Conservation (phyloP, 2,797 vertebrate species). For the Sebastes vulpes region DNA sequence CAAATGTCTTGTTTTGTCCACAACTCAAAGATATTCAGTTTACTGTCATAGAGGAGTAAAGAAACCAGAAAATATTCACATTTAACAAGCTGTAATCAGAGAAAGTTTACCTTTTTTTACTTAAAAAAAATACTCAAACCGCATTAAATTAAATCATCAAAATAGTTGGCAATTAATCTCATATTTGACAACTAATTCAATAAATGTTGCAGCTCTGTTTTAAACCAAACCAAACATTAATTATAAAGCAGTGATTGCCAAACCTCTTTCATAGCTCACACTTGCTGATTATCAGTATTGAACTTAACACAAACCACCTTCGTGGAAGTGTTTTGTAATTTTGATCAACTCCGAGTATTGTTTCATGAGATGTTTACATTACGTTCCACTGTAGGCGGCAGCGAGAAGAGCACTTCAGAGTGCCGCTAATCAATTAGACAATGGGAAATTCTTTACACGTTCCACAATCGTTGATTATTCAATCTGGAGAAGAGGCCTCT, state of each 20-base stretch:
- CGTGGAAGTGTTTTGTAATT: background rate
- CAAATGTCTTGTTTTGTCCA: no score
- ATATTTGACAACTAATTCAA: no score
- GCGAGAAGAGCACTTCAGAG: conserved; percentile 24
- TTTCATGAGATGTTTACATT: conserved; percentile 5
- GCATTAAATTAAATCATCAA: no score
- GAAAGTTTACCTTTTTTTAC: no score
- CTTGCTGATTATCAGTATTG: background rate
- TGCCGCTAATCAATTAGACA: conserved; percentile 46
- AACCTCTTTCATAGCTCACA: background rate
- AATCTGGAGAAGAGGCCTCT: background rate
- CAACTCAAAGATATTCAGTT: no score
- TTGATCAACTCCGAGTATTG: background rate
- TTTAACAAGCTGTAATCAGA: accelerated
- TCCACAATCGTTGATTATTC: conserved; percentile 42
- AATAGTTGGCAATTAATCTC: no score
- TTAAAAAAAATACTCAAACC: no score
- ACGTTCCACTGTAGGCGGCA: background rate
- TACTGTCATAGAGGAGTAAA: no score
- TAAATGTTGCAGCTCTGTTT: background rate
- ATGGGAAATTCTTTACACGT: conserved; percentile 13
- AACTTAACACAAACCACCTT: background rate
- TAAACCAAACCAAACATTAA: background rate
- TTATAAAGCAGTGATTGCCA: background rate
- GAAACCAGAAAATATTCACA: no score